A percentile compares a stretch with the other conserved stretches of the same genome.
Conservation (phyloP, 2,113 vertebrate genomes). For the Barnardius zonarius region DNA sequence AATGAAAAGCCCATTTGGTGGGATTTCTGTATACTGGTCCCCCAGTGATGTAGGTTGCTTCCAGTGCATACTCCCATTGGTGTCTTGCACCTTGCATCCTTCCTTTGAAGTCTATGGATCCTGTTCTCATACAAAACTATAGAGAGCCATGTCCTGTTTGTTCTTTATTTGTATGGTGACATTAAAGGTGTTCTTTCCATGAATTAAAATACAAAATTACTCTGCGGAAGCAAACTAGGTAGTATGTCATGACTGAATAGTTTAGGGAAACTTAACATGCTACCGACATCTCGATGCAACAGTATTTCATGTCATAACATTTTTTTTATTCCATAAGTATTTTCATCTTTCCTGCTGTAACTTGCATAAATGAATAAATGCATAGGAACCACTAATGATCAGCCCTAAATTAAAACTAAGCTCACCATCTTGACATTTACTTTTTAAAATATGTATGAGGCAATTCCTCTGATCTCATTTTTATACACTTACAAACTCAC, state of each 20-base stretch:
- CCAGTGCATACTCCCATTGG: no score
- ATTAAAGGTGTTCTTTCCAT: background rate
- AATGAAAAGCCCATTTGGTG: background rate
- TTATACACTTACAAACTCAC: background rate
- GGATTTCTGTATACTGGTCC: background rate
- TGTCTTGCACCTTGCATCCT: accelerated
- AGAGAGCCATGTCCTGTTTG: background rate
- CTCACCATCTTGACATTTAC: conserved; percentile 16
- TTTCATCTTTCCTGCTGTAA: conserved; percentile 33
- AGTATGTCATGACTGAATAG: background rate
- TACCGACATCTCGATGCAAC: background rate
- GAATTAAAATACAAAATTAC: background rate
- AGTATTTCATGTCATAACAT: background rate
- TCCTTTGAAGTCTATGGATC: background rate
- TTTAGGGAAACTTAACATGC: background rate
- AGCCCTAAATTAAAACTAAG: conserved; percentile 39
- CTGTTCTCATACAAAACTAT: background rate
- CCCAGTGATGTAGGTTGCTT: accelerated
- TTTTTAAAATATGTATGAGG: conserved; percentile 53
- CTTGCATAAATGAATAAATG: conserved; percentile 56
- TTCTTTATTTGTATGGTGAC: background rate
- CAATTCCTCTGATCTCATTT: conserved; percentile 38
- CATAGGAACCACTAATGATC: conserved; percentile 25
- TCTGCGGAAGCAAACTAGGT: background rate
- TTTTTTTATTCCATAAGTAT: conserved; percentile 33